Base-by-base conservation (phyloP, 2,888 invertebrate species). In the Macrosoma leucophasiata region DNA sequence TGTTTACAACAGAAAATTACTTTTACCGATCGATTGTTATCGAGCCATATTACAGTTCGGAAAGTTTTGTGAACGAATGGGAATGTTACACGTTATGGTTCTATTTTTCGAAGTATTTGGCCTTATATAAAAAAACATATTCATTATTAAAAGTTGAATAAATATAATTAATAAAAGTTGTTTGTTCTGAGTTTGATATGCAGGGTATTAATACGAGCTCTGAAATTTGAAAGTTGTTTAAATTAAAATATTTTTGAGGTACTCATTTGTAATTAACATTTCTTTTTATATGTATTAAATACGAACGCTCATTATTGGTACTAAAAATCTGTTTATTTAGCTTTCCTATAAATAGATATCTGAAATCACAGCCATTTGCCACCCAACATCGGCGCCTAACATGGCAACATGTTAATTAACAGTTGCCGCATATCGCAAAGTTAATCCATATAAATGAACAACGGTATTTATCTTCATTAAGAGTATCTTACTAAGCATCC, bases 381-480 rank as follows among this genome's bases (percentile, higher is more conserved):
- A 14, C 29, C 19, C 25, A 28, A 39, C 29, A 30, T 39, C 36
- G 34, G 28, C 29, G 39, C n/a, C n/a, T n/a, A n/a, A n/a, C n/a
- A n/a, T n/a, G n/a, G n/a, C 36, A 39, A 33, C 37, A 33, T 39
- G 36, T 39, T 46, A 51, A 51, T 54, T 48, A 52, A 49, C 52
- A 48, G 42, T 73, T 74, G 74, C 69, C 68, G 68, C 66, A 64
- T 63, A 58, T 59, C 59, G 55, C 60, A 62, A 72, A 70, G 72
- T 74, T 77, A 73, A 78, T 79, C 70, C 62, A 61, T 73, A 74
- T 74, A 73, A 79, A 79, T 71, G 71, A 78, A 74, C 73, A 70
- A 58, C 64, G 55, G 64, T 76, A 84, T 84, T 82, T 78, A 81
- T 84, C 82, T 82, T 84, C 82, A 82, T 84, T 82, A 82, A 65